Conservation (phyloP, 2,797 vertebrate species). For the Strix occidentalis region DNA sequence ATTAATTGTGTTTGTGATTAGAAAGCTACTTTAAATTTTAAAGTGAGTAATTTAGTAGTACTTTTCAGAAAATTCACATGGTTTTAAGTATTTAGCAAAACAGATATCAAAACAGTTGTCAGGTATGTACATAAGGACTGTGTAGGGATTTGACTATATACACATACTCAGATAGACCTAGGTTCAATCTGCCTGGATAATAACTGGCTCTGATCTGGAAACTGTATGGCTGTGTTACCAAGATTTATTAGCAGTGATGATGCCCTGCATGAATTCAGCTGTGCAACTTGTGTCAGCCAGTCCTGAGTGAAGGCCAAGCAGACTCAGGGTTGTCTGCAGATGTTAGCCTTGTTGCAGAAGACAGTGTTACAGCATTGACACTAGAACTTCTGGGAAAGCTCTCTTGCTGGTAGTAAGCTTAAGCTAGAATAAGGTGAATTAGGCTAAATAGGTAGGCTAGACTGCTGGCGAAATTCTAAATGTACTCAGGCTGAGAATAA, state of each 20-base stretch:
- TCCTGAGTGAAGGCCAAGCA: neutral
- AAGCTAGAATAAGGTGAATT: neutral
- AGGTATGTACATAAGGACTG: neutral
- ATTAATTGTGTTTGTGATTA: neutral
- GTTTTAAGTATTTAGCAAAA: neutral
- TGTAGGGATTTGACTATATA: neutral
- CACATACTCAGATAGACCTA: neutral
- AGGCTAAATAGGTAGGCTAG: neutral
- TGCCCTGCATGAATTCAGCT: neutral
- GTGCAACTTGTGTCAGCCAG: neutral
- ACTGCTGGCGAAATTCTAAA: neutral
- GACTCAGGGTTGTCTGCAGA: neutral
- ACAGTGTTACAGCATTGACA: neutral
- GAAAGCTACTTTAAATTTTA: neutral
- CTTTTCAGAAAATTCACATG: neutral
- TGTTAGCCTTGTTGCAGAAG: neutral
- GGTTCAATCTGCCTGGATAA: neutral
- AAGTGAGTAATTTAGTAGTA: neutral
- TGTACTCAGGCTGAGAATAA: neutral
- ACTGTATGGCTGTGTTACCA: fast-evolving
- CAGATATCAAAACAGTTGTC: neutral
- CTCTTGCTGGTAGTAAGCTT: neutral
- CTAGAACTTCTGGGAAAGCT: neutral
- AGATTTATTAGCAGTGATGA: neutral
- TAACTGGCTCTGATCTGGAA: neutral